phyloP scores from a whole-genome alignment of 2,888 invertebrate species.

The Drosophila planitibia region DNA sequence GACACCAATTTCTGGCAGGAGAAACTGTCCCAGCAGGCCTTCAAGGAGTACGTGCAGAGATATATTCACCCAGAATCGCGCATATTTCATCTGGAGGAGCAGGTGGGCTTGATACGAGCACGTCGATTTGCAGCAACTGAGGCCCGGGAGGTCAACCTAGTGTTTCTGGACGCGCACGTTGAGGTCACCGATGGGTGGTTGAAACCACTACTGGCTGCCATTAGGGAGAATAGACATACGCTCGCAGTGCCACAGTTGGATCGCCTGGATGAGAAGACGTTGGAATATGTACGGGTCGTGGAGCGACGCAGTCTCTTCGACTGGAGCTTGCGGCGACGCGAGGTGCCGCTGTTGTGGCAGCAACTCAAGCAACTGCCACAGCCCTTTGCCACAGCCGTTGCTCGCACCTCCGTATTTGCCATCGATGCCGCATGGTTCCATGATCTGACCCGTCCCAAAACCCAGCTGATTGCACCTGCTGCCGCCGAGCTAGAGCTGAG shows the following conservation, averaged over 20 bases:
- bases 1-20: conserved; percentile 21
- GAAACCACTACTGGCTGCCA: conserved; percentile 94
- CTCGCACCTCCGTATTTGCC: conserved; percentile 98
- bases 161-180: conserved; percentile 95
- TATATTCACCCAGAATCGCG: conserved; percentile 6
- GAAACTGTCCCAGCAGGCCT: conserved; percentile 1
- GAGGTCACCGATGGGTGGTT: conserved; percentile 95
- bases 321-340: conserved; percentile 85
- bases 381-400: conserved; percentile 91
- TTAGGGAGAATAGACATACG: conserved; percentile 91
- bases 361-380: conserved; percentile 47
- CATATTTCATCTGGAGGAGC: conserved; percentile 87
- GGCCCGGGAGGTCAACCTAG: conserved; percentile 90
- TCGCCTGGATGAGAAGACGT: conserved; percentile 91
- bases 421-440: conserved; percentile 95
- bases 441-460: conserved; percentile 96
- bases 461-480: conserved; percentile 96
- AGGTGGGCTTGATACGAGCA: conserved; percentile 75
- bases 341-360: conserved; percentile 85
- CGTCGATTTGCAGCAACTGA: conserved; percentile 45
- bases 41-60: conserved; percentile 12
- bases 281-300: conserved; percentile 94
- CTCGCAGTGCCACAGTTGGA: conserved; percentile 97
- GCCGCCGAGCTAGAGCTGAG: conserved; percentile 98
- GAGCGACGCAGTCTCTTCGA: conserved; percentile 86